phyloP scores from a whole-genome alignment of 1,140 invertebrate genomes.

The Scaptomyza montana region DNA sequence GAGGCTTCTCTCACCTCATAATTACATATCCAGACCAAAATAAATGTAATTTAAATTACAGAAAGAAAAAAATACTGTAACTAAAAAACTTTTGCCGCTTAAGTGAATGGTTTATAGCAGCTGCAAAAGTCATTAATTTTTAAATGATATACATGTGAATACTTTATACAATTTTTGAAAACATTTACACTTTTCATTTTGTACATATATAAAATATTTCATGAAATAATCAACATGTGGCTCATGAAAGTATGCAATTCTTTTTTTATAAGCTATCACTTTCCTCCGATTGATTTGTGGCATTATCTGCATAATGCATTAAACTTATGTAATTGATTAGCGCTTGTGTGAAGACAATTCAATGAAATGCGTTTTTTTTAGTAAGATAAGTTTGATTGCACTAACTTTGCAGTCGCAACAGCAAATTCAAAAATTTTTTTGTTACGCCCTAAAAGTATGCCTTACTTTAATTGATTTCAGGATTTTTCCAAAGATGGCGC shows the following conservation, averaged over 20 bases:
- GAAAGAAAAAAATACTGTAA: not conserved
- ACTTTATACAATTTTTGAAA: too few relatives aligned
- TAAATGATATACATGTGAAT: too few relatives aligned
- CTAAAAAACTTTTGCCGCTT: not conserved
- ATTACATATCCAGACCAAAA: not conserved
- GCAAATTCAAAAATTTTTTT: not conserved
- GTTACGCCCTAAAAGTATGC: slow-evolving; percentile 28
- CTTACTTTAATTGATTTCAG: not conserved
- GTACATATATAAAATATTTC: too few relatives aligned
- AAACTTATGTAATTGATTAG: too few relatives aligned
- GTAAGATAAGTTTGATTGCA: too few relatives aligned
- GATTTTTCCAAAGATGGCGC: slow-evolving; percentile 12
- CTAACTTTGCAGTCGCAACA: too few relatives aligned
- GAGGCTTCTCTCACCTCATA: slow-evolving; percentile 5
- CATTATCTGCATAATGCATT: not conserved
- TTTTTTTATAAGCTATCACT: too few relatives aligned
- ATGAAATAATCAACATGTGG: too few relatives aligned
- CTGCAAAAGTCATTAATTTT: not conserved
- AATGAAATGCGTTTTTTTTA: too few relatives aligned
- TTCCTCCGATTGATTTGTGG: not conserved
- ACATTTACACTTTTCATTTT: too few relatives aligned
- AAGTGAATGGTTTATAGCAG: not conserved
- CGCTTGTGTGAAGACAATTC: too few relatives aligned
- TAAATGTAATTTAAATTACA: not conserved
- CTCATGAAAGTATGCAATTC: not conserved